A percentile compares a stretch with the other conserved stretches of the same genome.
Conservation (phyloP, 53 echinoderm and acorn worm genomes). For the Echinometra lucunter region DNA sequence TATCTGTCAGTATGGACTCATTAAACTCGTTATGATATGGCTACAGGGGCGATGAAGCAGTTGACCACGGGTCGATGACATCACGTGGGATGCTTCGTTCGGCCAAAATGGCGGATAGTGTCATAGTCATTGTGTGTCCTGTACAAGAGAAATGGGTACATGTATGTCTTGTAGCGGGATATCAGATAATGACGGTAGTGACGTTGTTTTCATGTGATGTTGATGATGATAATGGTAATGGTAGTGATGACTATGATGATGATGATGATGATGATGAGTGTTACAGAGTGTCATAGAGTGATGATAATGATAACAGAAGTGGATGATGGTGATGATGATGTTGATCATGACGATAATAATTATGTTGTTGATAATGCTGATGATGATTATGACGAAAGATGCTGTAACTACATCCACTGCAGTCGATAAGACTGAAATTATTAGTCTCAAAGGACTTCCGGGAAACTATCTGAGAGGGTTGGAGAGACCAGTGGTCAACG, state of each 20-base stretch:
- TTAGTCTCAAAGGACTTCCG: no score
- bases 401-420: no score
- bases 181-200: background rate
- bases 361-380: background rate
- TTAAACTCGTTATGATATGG: background rate
- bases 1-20: background rate
- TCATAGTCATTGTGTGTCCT: background rate
- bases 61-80: constrained; percentile 4
- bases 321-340: background rate
- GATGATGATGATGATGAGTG: background rate
- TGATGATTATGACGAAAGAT: background rate
- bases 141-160: background rate
- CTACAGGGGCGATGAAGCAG: background rate
- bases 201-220: background rate
- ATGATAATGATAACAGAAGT: background rate
- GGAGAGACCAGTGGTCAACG: no score
- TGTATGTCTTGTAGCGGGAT: background rate
- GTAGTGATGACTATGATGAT: background rate
- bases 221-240: background rate
- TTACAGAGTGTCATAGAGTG: no score
- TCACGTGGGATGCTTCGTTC: background rate
- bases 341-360: background rate
- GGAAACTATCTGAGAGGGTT: no score
- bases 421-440: no score
- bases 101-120: background rate